Percentiles rank a stretch among this genome's conserved stretches.
phyloP scores from a whole-genome alignment of 2,113 vertebrate genomes.

The Takifugu bimaculatus region DNA sequence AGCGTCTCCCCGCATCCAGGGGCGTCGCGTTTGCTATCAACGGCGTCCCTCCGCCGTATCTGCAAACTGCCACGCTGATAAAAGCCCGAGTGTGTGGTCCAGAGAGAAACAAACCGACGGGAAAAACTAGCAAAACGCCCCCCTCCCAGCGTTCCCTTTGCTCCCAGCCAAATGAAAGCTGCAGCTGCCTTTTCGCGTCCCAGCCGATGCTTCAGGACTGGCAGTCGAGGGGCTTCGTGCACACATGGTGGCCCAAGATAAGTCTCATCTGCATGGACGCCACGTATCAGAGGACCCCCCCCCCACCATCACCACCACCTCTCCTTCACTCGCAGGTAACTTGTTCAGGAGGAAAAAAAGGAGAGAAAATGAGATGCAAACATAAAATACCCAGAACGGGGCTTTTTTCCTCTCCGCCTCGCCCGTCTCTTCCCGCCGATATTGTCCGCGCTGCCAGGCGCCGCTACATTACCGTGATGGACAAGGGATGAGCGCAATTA shows the following conservation, averaged over 20 bases:
- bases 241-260: constrained; percentile 78
- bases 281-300: constrained; percentile 66
- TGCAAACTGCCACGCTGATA: constrained; percentile 53
- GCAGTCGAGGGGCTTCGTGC: constrained; percentile 71
- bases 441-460: constrained; percentile 28
- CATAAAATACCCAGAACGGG: constrained; percentile 44
- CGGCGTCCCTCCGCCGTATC: constrained; percentile 42
- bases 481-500: constrained; percentile 74
- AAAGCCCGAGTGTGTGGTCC: constrained; percentile 40
- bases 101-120: constrained; percentile 67
- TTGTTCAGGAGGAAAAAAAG: constrained; percentile 56
- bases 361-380: constrained; percentile 52
- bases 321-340: constrained; percentile 70
- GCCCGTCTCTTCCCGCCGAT: constrained; percentile 38
- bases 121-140: constrained; percentile 58
- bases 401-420: constrained; percentile 11
- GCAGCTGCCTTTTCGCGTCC: constrained; percentile 67
- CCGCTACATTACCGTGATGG: constrained; percentile 56
- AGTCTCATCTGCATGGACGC: constrained; percentile 77
- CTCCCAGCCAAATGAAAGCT: constrained; percentile 71
- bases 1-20: constrained; percentile 6
- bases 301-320: constrained; percentile 29
- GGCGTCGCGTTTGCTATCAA: constrained; percentile 52
- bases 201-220: constrained; percentile 75
- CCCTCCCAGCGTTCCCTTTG: constrained; percentile 38